Percentiles rank a stretch among this genome's conserved stretches.
phyloP scores from a whole-genome alignment of 2,797 vertebrate genomes.

The Pseudochirops corinnae region DNA sequence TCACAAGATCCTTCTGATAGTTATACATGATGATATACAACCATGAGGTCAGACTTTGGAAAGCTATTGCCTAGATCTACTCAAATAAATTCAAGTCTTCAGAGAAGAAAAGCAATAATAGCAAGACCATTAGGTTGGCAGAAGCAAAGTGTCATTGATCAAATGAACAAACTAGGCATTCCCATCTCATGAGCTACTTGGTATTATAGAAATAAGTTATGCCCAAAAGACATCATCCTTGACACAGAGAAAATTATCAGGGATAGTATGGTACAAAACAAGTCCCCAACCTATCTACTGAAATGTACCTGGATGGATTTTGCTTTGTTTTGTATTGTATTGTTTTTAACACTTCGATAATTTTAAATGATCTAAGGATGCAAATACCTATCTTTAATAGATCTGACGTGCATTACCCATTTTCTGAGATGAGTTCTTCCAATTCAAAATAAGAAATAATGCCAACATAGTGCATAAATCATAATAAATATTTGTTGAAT shows the following conservation, averaged over 20 bases:
- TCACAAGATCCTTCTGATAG: not conserved
- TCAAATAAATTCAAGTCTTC: not conserved
- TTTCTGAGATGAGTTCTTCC: not conserved
- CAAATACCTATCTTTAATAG: not conserved
- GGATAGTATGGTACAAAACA: constrained; percentile 21
- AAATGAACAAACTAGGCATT: not conserved
- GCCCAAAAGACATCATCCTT: not conserved
- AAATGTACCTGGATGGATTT: not conserved
- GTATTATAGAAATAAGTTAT: not conserved
- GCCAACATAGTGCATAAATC: not conserved
- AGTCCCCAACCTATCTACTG: not conserved
- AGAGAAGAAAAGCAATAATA: not conserved
- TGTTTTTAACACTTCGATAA: not conserved
- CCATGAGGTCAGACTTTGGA: not conserved
- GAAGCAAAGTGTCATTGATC: not conserved
- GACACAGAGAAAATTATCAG: not conserved
- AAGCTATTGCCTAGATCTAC: not conserved
- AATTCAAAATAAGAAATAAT: not conserved
- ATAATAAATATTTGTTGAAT: not conserved
- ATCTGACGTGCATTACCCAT: not conserved
- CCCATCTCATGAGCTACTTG: not conserved
- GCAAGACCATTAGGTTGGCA: not conserved
- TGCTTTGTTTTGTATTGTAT: not conserved
- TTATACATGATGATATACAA: not conserved
- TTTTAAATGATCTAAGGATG: not conserved